These are phyloP conservation scores for Trachurus trachurus DNA, from an alignment of 2,797 vertebrate genomes.

Conservation along the genomic window DNA sequence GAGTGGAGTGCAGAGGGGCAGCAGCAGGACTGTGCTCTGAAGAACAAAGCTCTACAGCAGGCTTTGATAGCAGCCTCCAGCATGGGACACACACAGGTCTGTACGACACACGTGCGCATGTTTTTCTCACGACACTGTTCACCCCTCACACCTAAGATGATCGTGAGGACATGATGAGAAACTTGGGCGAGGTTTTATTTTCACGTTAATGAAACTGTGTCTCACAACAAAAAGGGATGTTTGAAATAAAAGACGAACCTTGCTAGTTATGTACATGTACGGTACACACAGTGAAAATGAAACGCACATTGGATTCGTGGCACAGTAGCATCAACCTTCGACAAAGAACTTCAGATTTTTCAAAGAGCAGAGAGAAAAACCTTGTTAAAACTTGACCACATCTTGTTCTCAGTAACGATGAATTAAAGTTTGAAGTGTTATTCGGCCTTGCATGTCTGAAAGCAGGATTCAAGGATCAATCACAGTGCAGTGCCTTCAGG, in stretches of 20 bases:
- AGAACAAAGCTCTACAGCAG: conserved; percentile 93
- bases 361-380: conserved; percentile 1
- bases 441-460: conserved; percentile 31
- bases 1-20: conserved; percentile 86
- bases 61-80: conserved; percentile 94
- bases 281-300: not conserved
- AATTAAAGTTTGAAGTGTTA: conserved; percentile 31
- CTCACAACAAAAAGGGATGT: not conserved
- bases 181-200: not conserved
- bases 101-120: conserved; percentile 14
- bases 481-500: conserved; percentile 27
- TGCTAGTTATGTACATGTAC: no score
- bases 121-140: conserved; percentile 3
- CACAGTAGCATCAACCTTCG: not conserved
- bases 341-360: not conserved
- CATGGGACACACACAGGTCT: conserved; percentile 92
- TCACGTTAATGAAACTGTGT: not conserved
- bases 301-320: not conserved
- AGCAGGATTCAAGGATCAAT: conserved; percentile 50
- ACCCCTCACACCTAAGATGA: conserved; percentile 4
- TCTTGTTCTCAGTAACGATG: conserved; percentile 18
- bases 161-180: not conserved
- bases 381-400: conserved; percentile 14
- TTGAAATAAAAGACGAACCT: not conserved
- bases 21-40: conserved; percentile 86